Conservation (phyloP, 2,113 vertebrate species). For the Archilochus colubris region DNA sequence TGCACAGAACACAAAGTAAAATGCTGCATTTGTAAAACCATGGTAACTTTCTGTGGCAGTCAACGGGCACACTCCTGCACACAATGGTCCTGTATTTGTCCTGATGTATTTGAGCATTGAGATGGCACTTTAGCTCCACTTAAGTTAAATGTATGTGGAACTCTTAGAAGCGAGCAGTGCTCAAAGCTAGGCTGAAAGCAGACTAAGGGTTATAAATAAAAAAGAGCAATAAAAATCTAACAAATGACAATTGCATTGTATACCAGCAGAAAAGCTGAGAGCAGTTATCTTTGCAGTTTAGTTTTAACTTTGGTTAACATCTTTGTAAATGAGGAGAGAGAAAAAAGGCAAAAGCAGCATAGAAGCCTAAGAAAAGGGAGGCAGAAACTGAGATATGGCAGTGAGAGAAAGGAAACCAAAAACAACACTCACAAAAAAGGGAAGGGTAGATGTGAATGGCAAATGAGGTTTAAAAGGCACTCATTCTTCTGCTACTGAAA, state of each 20-base stretch:
- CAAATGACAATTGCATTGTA: fast-evolving
- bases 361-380: not conserved
- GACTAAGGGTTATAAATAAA: not conserved
- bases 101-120: not conserved
- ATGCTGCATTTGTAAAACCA: not conserved
- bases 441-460: not conserved
- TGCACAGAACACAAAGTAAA: not conserved
- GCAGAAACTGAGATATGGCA: not conserved
- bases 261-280: not conserved
- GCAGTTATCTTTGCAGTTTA: not conserved
- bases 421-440: not conserved
- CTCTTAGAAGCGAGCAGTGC: not conserved
- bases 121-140: not conserved
- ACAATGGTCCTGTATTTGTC: too few species aligned
- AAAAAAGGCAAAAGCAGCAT: not conserved
- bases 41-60: not conserved
- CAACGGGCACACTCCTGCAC: not conserved
- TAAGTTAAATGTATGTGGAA: fast-evolving
- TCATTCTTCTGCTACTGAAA: not conserved
- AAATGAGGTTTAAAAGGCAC: not conserved
- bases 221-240: not conserved
- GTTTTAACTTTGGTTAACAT: not conserved
- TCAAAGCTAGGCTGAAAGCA: not conserved
- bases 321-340: not conserved
- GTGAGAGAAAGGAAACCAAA: not conserved